Conservation (phyloP, 2,113 vertebrate genomes). For the Aegotheles bennettii region DNA sequence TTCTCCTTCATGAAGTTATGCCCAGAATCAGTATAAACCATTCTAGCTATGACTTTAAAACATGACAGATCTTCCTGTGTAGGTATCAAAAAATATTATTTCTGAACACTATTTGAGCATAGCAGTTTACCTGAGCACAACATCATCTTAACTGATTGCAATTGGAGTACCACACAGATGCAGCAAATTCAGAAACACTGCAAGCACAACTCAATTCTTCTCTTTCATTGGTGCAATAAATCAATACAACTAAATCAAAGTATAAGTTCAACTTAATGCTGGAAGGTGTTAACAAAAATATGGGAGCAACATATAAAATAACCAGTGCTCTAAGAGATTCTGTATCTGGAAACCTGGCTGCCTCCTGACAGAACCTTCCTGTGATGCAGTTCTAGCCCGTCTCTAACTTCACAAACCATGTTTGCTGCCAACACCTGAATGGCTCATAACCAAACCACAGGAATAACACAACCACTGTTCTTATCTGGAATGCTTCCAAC, state of each 20-base stretch:
- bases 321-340: not conserved
- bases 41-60: not conserved
- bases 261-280: not conserved
- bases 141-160: not conserved
- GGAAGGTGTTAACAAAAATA: not conserved
- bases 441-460: not conserved
- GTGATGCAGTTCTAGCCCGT: not conserved
- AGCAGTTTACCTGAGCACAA: not conserved
- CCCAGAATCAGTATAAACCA: not conserved
- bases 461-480: not conserved
- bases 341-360: not conserved
- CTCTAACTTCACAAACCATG: not conserved
- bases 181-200: not conserved
- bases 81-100: not conserved
- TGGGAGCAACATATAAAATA: not conserved
- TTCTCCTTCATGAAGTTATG: not conserved
- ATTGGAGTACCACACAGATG: not conserved
- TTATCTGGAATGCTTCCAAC: not conserved
- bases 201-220: not conserved
- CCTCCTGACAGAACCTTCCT: not conserved
- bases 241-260: not conserved
- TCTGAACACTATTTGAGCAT: not conserved
- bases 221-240: not conserved
- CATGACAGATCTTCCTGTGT: not conserved
- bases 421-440: not conserved